A percentile compares a stretch with the other conserved stretches of the same genome.
phyloP scores from a whole-genome alignment of 2,113 vertebrate species.

The Rousettus leschenaultii region DNA sequence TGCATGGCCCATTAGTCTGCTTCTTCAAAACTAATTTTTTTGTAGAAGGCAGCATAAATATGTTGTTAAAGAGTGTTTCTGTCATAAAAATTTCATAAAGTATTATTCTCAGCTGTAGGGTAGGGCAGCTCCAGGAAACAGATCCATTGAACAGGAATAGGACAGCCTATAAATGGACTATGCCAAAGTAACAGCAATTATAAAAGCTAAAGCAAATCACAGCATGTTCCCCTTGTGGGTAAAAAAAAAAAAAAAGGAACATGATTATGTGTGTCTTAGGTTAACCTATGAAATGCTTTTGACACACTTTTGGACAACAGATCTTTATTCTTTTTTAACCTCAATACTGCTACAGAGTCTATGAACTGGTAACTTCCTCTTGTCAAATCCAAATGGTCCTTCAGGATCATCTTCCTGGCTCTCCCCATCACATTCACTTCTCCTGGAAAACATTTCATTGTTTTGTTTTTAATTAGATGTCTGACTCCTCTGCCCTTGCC shows the following conservation, averaged over 20 bases:
- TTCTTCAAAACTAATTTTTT: slow-evolving; percentile 6
- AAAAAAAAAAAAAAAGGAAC: neutral
- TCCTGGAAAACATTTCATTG: neutral
- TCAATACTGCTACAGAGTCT: neutral
- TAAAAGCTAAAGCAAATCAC: neutral
- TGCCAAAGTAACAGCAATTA: neutral
- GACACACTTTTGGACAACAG: neutral
- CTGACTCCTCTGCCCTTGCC: neutral
- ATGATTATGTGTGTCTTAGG: neutral
- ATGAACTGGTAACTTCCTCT: neutral
- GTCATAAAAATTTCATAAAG: slow-evolving; percentile 31
- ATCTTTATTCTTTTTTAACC: neutral
- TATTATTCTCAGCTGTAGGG: neutral
- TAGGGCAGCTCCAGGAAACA: neutral
- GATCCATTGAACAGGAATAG: neutral
- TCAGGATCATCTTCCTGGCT: neutral
- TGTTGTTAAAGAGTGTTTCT: neutral
- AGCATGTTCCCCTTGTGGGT: neutral
- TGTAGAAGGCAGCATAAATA: neutral
- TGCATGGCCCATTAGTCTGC: slow-evolving; percentile 2
- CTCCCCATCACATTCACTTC: neutral
- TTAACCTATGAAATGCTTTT: neutral
- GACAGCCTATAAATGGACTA: neutral
- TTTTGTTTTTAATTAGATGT: neutral
- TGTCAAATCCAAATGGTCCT: neutral